Percentiles rank a stretch among this genome's conserved stretches.
Conservation (phyloP, 92 coral and sea anemone species). For the Porites rus region DNA sequence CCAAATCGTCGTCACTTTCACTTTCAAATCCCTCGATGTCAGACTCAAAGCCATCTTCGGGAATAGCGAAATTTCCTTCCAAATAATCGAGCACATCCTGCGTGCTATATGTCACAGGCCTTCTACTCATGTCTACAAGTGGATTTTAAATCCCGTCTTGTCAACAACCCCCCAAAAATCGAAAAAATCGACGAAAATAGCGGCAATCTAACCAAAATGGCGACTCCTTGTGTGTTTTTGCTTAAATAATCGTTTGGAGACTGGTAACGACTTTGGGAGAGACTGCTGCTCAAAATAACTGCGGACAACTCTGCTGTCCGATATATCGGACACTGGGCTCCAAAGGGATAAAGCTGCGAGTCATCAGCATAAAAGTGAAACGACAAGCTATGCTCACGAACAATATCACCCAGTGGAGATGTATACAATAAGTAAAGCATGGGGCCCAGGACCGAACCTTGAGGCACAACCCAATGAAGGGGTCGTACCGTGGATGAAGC, state of each 20-base stretch:
- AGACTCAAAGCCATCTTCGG: slow-evolving; percentile 16
- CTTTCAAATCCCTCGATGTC: slow-evolving; percentile 12
- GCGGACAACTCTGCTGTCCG: slow-evolving; percentile 22
- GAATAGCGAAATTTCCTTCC: slow-evolving; percentile 11
- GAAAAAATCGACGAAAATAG: too few relatives aligned
- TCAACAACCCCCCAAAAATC: background rate
- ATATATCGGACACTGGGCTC: slow-evolving; percentile 9
- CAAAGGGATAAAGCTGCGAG: background rate
- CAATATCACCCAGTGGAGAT: too few relatives aligned
- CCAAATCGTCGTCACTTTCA: background rate
- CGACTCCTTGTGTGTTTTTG: background rate
- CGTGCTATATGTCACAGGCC: background rate
- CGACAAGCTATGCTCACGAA: too few relatives aligned
- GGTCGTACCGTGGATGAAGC: too few relatives aligned
- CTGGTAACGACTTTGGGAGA: background rate
- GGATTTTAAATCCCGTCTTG: background rate
- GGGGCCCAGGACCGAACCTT: too few relatives aligned
- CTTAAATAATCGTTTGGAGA: slow-evolving; percentile 2
- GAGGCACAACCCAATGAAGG: too few relatives aligned
- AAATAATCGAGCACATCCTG: background rate
- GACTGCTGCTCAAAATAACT: slow-evolving; percentile 6
- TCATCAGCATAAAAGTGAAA: too few relatives aligned
- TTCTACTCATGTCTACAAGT: background rate
- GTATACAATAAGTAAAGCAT: too few relatives aligned
- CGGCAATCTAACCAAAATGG: slow-evolving; percentile 1